Evolutionary conservation across 2,888 invertebrate species (phyloP).

Genomic region (Diarsia mendica): DNA sequence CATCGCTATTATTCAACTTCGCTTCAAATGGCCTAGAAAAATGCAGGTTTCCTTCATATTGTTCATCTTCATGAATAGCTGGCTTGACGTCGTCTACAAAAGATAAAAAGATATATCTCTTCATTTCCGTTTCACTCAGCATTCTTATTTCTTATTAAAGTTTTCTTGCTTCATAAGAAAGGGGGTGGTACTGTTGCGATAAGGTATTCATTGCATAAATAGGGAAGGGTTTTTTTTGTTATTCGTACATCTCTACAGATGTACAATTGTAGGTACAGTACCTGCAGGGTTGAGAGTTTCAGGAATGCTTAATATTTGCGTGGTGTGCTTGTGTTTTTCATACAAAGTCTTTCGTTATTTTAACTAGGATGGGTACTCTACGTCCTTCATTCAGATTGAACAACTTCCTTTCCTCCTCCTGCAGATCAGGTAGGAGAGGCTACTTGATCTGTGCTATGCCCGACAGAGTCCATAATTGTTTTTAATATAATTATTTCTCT

Average conservation of each 20-base stretch:
- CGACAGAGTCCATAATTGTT: no score
- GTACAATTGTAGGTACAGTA: neutral
- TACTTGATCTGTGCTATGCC: no score
- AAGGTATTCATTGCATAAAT: conserved; percentile 39
- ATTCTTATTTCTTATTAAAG: conserved; percentile 59
- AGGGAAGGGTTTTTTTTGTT: conserved; percentile 24
- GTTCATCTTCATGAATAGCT: conserved; percentile 58
- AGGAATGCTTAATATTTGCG: neutral
- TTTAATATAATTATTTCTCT: no score
- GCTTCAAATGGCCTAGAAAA: conserved; percentile 56
- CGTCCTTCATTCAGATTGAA: no score
- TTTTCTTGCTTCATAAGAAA: conserved; percentile 45
- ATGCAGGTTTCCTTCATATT: conserved; percentile 51
- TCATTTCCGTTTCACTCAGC: conserved; percentile 62
- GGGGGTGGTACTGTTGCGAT: conserved; percentile 24
- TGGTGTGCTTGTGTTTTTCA: neutral
- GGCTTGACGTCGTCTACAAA: conserved; percentile 46
- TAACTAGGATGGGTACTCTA: neutral
- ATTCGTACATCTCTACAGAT: conserved; percentile 4
- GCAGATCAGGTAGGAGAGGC: no score
- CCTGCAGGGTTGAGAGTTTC: neutral
- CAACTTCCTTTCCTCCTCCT: no score
- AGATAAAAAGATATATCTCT: conserved; percentile 61
- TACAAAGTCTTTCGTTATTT: neutral
- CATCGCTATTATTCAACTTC: conserved; percentile 13